Conservation (phyloP, 2,797 vertebrate species). For the Cossypha heuglini region DNA sequence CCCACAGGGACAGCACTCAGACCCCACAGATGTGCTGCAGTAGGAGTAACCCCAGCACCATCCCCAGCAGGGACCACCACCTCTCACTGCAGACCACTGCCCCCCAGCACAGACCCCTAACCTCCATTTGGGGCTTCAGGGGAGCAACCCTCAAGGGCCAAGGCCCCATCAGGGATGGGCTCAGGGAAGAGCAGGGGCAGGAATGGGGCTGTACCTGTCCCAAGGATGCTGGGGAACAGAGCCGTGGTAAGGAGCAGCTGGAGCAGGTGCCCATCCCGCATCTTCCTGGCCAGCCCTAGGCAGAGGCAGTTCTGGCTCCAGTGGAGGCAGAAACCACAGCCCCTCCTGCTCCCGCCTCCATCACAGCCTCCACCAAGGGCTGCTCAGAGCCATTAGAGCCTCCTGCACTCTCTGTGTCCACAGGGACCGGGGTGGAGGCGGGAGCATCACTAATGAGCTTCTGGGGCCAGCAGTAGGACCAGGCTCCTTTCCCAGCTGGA, state of each 20-base stretch:
- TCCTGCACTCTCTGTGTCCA: constrained; percentile 14
- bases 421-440: neutral
- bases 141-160: neutral
- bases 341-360: constrained; percentile 67
- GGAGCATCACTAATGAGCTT: constrained; percentile 8
- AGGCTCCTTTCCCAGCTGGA: neutral
- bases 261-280: constrained; percentile 33
- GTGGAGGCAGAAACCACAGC: constrained; percentile 60
- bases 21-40: neutral
- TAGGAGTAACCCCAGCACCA: neutral
- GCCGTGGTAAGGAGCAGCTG: neutral
- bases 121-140: accelerated
- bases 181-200: neutral
- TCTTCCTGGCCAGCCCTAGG: constrained; percentile 28
- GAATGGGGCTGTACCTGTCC: constrained; percentile 42
- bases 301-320: constrained; percentile 28
- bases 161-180: neutral
- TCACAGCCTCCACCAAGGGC: constrained; percentile 43
- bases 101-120: neutral
- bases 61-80: accelerated
- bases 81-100: accelerated
- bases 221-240: neutral
- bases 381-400: constrained; percentile 57
- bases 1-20: neutral
- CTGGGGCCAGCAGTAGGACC: neutral